Percentiles rank a stretch among this genome's conserved stretches.
These are phyloP conservation scores for Acanthochromis polyacanthus DNA, from an alignment of 2,113 vertebrate genomes.

Conservation along the genomic window DNA sequence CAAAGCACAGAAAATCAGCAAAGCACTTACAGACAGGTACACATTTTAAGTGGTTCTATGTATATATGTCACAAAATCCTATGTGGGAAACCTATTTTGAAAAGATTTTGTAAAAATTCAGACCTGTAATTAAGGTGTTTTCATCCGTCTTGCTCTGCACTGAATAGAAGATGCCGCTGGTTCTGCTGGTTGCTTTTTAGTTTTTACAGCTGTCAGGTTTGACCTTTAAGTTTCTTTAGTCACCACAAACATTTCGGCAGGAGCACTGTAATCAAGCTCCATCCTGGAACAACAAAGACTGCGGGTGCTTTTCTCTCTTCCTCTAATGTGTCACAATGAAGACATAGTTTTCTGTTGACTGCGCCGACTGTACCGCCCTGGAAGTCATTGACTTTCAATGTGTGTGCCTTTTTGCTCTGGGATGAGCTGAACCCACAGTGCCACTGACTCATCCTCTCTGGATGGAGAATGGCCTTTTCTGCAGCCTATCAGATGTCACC, in stretches of 20 bases:
- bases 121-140: no score
- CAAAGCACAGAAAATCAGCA: no score
- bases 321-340: conserved; percentile 44
- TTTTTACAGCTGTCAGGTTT: background rate
- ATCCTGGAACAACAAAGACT: conserved; percentile 52
- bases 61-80: no score
- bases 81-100: no score
- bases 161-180: no score
- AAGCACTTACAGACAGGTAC: no score
- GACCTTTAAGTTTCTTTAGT: background rate
- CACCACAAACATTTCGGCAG: conserved; percentile 21
- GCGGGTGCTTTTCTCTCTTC: conserved; percentile 21
- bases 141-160: no score
- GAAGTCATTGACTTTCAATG: conserved; percentile 64
- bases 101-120: no score
- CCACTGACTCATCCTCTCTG: conserved; percentile 71
- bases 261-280: conserved; percentile 15
- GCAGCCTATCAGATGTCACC: conserved; percentile 75
- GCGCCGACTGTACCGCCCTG: conserved; percentile 46
- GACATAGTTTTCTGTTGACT: conserved; percentile 62
- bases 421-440: conserved; percentile 65
- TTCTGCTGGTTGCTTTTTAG: background rate
- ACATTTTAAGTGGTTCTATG: no score
- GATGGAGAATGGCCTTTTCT: conserved; percentile 73
- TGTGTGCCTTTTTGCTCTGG: conserved; percentile 43